A percentile compares a stretch with the other conserved stretches of the same genome.
These are phyloP conservation scores for Myiozetetes cayanensis DNA, from an alignment of 2,113 vertebrate genomes.

Conservation along the genomic window DNA sequence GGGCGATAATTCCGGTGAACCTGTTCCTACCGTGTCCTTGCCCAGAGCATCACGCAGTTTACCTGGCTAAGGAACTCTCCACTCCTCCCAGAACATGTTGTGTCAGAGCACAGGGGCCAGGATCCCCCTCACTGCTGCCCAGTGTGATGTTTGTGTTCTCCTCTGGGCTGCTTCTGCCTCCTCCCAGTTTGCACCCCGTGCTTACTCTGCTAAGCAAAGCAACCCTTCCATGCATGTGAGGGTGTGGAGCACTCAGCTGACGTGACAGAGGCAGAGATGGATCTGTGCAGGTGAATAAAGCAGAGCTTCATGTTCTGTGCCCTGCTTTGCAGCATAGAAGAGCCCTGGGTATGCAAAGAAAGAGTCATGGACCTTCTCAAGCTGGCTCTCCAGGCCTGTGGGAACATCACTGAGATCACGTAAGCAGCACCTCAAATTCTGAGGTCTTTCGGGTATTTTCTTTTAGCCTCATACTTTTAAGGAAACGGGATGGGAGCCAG, in stretches of 20 bases:
- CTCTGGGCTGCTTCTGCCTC: neutral
- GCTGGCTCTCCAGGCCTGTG: slow-evolving; percentile 44
- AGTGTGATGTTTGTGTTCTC: neutral
- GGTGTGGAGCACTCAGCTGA: neutral
- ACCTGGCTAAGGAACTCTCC: neutral
- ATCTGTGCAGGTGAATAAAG: neutral
- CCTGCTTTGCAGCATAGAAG: slow-evolving; percentile 75
- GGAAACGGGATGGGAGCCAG: neutral
- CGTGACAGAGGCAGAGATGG: neutral
- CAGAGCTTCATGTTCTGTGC: neutral
- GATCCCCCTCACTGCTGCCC: neutral
- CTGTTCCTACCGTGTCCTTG: neutral
- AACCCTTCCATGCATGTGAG: neutral
- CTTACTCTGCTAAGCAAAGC: neutral
- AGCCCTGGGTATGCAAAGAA: slow-evolving; percentile 68
- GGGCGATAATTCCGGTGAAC: neutral
- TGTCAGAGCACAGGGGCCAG: neutral
- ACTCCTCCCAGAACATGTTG: neutral
- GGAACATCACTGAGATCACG: slow-evolving; percentile 66
- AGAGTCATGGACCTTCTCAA: slow-evolving; percentile 40
- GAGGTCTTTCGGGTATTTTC: neutral
- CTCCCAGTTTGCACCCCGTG: neutral
- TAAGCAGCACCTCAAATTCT: slow-evolving; percentile 36
- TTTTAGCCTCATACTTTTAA: neutral
- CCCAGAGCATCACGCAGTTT: neutral